Evolutionary conservation across 2,888 invertebrate species (phyloP), one percentile per base, ranked within the genome.

Genomic region (Cryptophagus acutangulus): DNA sequence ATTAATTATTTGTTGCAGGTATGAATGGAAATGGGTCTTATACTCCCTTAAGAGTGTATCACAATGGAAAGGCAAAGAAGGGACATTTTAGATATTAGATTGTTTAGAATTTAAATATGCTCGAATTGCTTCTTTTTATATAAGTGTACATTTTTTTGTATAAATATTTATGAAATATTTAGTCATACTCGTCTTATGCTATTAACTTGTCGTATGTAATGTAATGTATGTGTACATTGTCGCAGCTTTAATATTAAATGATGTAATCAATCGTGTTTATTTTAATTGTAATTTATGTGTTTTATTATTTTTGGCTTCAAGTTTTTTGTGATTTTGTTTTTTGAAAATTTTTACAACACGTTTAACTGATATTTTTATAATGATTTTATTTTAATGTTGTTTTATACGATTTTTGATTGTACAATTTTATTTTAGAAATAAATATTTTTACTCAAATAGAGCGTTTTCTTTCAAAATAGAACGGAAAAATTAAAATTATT

Each of bases 1-100:
- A 13, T 15, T 14, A 8, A 20, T 20, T 20, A 9, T 12, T 26
- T 26, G 3, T 26, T 26, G 25, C 69, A 82, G 82, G 78, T 48
- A 71, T 79, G 66, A 81, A 81, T 61, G 68, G 65, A 33, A 79
- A 78, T 51, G 84, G 85, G 37, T 81, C 77, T 46, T 87, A 87
- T 62, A 84, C 87, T 10, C 87, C 87, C 1, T 75, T 87, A 63
- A 73, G 86, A 54, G 85, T 87, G 8, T 87, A 87, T 61, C 87
- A 87, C 68, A 87, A 87, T 61, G 84, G 84, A 58, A 75, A 84
- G 58, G 85, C 84, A 46, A 79, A 81, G 62, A 87, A 87, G 69
- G 86, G 85, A 45, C 85, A 87, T 63, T 87, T 87, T 73, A 80
- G 86, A 66, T 87, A 87, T 69, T 87, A 75, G 76, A 35, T 45